phyloP scores from a whole-genome alignment of 2,797 vertebrate species.

The Danio jaintianensis region DNA sequence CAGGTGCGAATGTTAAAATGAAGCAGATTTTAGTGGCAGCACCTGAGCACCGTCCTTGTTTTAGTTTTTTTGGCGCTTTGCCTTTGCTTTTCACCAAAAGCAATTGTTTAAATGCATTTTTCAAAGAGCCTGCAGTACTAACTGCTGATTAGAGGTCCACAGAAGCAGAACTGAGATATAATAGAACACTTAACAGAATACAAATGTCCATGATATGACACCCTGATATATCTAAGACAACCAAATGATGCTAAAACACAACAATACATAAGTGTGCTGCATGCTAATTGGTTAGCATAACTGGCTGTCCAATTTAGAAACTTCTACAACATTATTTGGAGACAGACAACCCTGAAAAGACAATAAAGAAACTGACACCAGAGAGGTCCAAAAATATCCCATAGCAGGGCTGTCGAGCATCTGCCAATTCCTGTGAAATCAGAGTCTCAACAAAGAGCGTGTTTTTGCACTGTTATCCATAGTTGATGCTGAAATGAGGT shows the following conservation, averaged over 20 bases:
- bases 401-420: not conserved
- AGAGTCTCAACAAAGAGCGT: conserved; percentile 7
- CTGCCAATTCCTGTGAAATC: conserved; percentile 33
- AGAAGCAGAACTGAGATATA: not conserved
- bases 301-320: conserved; percentile 20
- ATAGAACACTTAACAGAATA: not conserved
- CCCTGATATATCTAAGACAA: conserved; percentile 41
- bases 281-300: conserved; percentile 37
- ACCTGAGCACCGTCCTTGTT: not conserved
- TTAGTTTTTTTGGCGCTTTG: not conserved
- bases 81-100: not conserved
- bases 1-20: conserved; percentile 21
- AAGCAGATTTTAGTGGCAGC: not conserved
- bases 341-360: conserved; percentile 14
- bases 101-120: conserved; percentile 20
- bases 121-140: not conserved
- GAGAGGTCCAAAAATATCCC: conserved; percentile 32
- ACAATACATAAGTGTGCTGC: conserved; percentile 44
- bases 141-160: conserved; percentile 8
- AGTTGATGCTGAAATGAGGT: conserved; percentile 17
- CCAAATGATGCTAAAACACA: conserved; percentile 25
- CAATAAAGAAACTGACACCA: conserved; percentile 20
- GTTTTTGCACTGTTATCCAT: conserved; percentile 34
- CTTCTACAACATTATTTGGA: conserved; percentile 25
- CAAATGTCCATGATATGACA: conserved; percentile 31